These are phyloP conservation scores for Coelopa frigida DNA, from an alignment of 1,140 invertebrate species.

Conservation along the genomic window DNA sequence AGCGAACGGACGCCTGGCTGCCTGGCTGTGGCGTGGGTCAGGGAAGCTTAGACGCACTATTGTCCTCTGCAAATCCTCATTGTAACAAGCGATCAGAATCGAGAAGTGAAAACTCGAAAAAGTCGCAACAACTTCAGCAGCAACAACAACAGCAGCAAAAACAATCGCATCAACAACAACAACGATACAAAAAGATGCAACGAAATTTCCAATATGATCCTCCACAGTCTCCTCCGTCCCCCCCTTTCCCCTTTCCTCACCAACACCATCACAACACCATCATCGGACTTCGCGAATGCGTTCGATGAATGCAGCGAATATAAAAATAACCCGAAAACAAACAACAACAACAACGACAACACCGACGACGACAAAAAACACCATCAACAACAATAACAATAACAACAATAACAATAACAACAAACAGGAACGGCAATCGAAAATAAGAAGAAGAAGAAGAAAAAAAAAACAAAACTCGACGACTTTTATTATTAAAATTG, in stretches of 20 bases:
- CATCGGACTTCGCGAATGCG: too few species aligned
- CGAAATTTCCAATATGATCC: too few species aligned
- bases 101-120: background rate
- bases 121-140: background rate
- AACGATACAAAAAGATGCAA: conserved; percentile 4
- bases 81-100: conserved; percentile 41
- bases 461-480: background rate
- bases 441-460: background rate
- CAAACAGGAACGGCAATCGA: background rate
- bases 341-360: background rate
- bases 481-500: conserved; percentile 1
- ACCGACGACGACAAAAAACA: conserved; percentile 1
- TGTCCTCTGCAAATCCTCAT: conserved; percentile 45
- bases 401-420: background rate
- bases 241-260: background rate
- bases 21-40: too few species aligned
- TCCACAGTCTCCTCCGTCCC: too few species aligned
- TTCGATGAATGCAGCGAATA: too few species aligned
- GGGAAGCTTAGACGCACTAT: conserved; percentile 41
- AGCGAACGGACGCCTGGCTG: too few species aligned
- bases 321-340: conserved; percentile 4
- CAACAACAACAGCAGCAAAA: background rate
- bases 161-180: background rate
- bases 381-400: background rate
- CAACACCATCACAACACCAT: conserved; percentile 1